phyloP scores from a whole-genome alignment of 2,113 vertebrate species.

The Equus przewalskii region DNA sequence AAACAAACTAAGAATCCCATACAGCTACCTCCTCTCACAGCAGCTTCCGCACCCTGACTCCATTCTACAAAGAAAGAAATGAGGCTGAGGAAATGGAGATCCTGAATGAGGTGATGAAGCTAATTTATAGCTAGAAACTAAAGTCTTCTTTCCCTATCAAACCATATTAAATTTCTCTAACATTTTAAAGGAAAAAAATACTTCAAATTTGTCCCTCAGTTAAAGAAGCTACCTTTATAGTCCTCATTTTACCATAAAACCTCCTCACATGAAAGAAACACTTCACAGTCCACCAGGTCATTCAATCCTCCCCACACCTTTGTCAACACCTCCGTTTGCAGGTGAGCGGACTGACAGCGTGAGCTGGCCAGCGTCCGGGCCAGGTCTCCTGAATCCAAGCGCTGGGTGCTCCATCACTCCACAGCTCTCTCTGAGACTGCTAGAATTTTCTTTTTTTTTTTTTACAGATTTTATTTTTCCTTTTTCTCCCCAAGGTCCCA shows the following conservation, averaged over 20 bases:
- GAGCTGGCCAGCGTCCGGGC: neutral
- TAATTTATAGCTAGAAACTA: neutral
- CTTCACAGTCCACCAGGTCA: neutral
- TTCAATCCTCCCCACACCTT: neutral
- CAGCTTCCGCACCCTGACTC: neutral
- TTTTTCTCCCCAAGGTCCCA: too few species aligned
- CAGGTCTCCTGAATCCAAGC: neutral
- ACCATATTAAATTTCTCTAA: neutral
- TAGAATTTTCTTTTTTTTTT: neutral
- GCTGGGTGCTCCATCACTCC: neutral
- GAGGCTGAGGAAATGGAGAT: constrained; percentile 2
- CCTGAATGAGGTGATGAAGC: neutral
- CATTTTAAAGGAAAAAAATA: neutral
- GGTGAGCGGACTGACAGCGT: neutral
- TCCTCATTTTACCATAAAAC: neutral
- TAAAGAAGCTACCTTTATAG: neutral
- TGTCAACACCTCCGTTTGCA: neutral
- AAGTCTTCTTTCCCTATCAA: neutral
- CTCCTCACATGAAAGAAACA: neutral
- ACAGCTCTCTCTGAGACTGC: neutral
- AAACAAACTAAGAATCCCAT: neutral
- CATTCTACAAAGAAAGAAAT: neutral
- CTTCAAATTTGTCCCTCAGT: neutral
- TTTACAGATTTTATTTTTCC: too few species aligned
- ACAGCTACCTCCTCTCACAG: neutral